These are phyloP conservation scores for Popillia japonica DNA, from an alignment of 1,140 invertebrate species.

Conservation along the genomic window DNA sequence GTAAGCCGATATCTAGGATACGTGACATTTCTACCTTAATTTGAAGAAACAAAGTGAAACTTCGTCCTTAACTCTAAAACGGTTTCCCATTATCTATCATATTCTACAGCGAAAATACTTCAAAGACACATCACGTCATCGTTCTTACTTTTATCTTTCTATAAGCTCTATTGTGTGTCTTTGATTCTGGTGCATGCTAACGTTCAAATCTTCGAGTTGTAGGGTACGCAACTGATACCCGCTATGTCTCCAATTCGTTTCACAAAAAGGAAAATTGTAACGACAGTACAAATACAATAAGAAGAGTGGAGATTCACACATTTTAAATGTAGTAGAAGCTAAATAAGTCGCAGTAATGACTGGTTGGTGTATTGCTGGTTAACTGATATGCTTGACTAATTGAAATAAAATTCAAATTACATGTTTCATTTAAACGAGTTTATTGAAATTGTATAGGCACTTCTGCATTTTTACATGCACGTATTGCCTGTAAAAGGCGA, in stretches of 20 bases:
- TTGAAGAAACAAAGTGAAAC: background rate
- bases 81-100: background rate
- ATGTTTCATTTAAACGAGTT: too few relatives aligned
- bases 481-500: too few relatives aligned
- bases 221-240: background rate
- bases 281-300: too few relatives aligned
- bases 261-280: too few relatives aligned
- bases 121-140: slow-evolving; percentile 24
- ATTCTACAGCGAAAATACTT: background rate
- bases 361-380: too few relatives aligned
- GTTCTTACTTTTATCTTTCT: slow-evolving; percentile 2
- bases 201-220: background rate
- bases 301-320: too few relatives aligned
- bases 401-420: too few relatives aligned
- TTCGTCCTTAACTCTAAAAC: background rate
- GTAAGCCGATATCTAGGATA: background rate
- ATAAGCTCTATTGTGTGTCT: background rate
- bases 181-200: background rate
- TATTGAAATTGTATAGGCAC: too few relatives aligned
- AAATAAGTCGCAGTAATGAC: too few relatives aligned
- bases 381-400: too few relatives aligned
- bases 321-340: too few relatives aligned
- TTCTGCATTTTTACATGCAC: too few relatives aligned
- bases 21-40: background rate
- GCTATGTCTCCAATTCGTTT: background rate